A percentile compares a stretch with the other conserved stretches of the same genome.
phyloP scores from a whole-genome alignment of 2,888 invertebrate species.

The Oligia latruncula region DNA sequence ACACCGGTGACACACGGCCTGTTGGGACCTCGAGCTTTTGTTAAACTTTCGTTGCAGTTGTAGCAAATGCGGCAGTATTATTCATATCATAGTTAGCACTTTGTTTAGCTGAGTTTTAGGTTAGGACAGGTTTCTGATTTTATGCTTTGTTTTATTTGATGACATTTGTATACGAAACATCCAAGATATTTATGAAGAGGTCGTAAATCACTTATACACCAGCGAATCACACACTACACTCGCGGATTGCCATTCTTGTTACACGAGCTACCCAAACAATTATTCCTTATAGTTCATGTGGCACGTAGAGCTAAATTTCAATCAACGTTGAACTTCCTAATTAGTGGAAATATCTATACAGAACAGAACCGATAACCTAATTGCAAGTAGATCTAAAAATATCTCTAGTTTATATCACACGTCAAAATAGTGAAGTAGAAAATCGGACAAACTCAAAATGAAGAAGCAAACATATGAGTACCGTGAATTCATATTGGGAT shows the following conservation, averaged over 20 bases:
- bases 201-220: too few species aligned
- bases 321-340: too few species aligned
- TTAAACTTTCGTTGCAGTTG: slow-evolving; percentile 17
- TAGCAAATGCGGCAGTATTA: neutral
- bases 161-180: too few species aligned
- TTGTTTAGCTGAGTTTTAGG: neutral
- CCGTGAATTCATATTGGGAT: neutral
- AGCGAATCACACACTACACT: neutral
- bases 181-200: neutral
- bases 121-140: neutral
- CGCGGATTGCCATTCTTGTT: neutral
- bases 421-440: neutral
- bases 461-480: neutral
- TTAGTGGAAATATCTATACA: neutral
- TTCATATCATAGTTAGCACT: neutral
- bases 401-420: neutral
- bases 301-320: neutral
- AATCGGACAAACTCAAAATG: neutral
- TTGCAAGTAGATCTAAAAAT: neutral
- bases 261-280: neutral
- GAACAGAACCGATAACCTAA: neutral
- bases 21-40: slow-evolving; percentile 50
- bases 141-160: neutral
- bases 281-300: neutral
- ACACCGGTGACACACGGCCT: slow-evolving; percentile 79